Evolutionary conservation across 2,888 invertebrate species (phyloP), one percentile per base, ranked within the genome.

Genomic region (Thereva nobilitata): DNA sequence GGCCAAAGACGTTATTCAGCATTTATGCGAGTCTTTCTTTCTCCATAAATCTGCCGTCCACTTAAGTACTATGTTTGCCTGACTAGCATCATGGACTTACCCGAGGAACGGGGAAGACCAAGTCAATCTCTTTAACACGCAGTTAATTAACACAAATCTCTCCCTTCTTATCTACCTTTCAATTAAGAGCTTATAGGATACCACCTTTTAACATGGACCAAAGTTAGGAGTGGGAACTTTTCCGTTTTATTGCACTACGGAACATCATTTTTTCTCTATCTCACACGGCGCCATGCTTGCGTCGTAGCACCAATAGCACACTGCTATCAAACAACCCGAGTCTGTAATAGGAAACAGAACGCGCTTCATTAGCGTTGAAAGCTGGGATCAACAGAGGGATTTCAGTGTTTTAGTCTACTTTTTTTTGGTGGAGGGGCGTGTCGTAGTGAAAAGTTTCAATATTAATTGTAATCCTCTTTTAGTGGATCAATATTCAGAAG

Each of bases 61-160:
- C 23, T 23, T 23, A 23, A 23, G 23, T 23, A 23, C 23, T 23
- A 23, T 23, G 23, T 23, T 23, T 23, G 23, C 2, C 23, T 23
- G 23, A 23, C 23, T 23, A 23, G 23, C 23, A 23, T 23, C 23
- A 23, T 23, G 23, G 23, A 23, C 23, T 2, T 23, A 23, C 23
- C 23, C 1, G 23, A 23, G 23, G 2, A 23, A 23, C 23, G 23
- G 23, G 23, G 23, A 23, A 23, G 34, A 35, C n/a, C 34, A 53
- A 12, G 37, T 9, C 10, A n/a, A 9, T 37, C 53, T 38, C 53
- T 9, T 53, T 53, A 50, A 4, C 50, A 9, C 56, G 56, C 10
- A 35, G 38, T 56, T 56, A 56, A 56, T 56, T 56, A 42, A 45
- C 23, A 44, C 44, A 1, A 56, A 44, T 56, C 7, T 47, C 23